Base-by-base conservation (phyloP, 2,113 vertebrate genomes). In the Sciurus niger region DNA sequence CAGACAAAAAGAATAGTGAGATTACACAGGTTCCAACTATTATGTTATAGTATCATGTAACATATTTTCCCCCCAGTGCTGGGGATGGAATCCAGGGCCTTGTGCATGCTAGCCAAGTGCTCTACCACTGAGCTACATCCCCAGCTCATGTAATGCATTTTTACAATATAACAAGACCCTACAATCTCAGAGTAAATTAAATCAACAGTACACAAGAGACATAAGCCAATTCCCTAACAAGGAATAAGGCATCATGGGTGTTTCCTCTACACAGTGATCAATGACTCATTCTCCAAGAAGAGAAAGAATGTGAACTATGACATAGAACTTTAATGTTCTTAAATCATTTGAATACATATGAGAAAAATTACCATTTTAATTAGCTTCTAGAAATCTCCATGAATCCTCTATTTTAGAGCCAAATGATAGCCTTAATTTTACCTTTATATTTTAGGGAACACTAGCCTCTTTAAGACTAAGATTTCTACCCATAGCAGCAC, bases 291-390 rank as follows among this genome's bases (percentile, higher is more conserved):
- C 8, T n/a, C 32, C 20, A 13, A 55, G 58, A 32, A 58, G 11
- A 68, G 67, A 37, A 90, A 90, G 46, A 77, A 48, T 12, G 2
- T 12, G 55, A 22, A 51, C 16, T 22, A 40, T 70, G 48, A 63
- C 46, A 72, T 22, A 58, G 55, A 43, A 34, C 63, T 65, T 14
- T 16, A 70, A 25, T 80, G 43, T 60, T 89, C 73, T 93, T 43
- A 72, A 73, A 65, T 82, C 78, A 85, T 8, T 60, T 46, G 65
- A 55, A 67, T 40, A 70, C n/a, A 37, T 20, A 51, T 10, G 48
- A 89, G 34, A 93, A 89, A 40, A 46, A 85, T 24, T 30, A 79
- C 28, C 65, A 90, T 40, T 76, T 94, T 78, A 92, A 88, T 18
- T 80, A 79, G 43, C n/a, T 79, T 79, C 22, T 60, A 74, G 58